Evolutionary conservation across 2,888 invertebrate genomes (phyloP), one percentile per base, ranked within the genome.

Genomic region (Pilophorus perplexus): DNA sequence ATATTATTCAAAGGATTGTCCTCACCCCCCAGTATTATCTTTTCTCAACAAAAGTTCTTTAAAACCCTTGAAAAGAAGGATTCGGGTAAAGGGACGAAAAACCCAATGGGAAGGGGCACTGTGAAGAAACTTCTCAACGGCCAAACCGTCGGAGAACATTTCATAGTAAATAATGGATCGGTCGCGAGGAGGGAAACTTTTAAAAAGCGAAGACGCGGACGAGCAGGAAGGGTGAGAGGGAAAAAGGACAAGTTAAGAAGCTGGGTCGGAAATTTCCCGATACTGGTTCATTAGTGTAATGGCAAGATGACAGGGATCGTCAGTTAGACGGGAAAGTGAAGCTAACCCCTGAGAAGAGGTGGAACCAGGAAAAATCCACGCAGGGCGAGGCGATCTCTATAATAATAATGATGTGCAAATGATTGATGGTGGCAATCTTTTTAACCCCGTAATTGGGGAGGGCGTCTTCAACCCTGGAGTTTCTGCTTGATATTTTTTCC

Each of bases 281-380:
- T 46, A 46, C 23, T 46, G 46, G 46, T 46, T 46, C 46, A 46
- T 46, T 46, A 46, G 46, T 23, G 46, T 46, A 46, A 46, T 46
- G 46, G 46, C 46, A 23, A 46, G 23, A 46, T 23, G 46, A 12
- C 46, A 46, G 46, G 22, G 46, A 46, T 46, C 46, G 14, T 23
- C 46, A 23, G 23, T 1, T 18, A 42, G 42, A 42, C 8, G 42
- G 5, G 14, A 14, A 46, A 46, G 46, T 23, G 23, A 46, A 46
- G 22, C 42, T 6, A 42, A 44, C 6, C 44, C 18, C 22, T 14
- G 16, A 22, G 18, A 42, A 20, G 42, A 18, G 42, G 42, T 44
- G 8, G 5, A 3, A 12, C n/a, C 2, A 14, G 44, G 5, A 44
- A 44, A 18, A 18, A 18, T 10, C 18, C 20, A 44, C 18, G 18